Base-by-base conservation (phyloP, 1,140 invertebrate species). In the Heliconius melpomene region DNA sequence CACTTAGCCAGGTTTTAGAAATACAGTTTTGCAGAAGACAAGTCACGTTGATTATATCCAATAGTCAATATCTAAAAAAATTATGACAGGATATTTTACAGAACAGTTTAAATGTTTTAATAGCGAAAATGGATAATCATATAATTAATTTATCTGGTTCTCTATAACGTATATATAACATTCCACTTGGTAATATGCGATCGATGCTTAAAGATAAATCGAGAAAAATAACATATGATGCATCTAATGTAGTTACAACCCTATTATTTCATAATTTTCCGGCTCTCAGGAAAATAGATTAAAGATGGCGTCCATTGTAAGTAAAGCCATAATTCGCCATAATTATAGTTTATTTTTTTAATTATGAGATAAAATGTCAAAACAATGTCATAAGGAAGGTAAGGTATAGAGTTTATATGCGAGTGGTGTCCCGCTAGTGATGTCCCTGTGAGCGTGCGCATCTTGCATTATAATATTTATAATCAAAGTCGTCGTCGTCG, bases 311-410 rank as follows among this genome's bases (percentile, higher is more conserved):
- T 66, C 60, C 2, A 29, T 66, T 66, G 60, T 66, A 66, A 66
- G 29, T 11, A 26, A 29, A n/a, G 26, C 23, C 26, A 66, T 66
- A 66, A 66, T 74, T 74, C 72, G 66, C 40, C 16, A 32, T 32
- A n/a, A 78, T 54, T 66, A 66, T 66, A 66, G 23, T 66, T 23
- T 13, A 29, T 2, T 72, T 18, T 46, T 20, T 75, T 75, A 75
- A 52, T 71, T 20, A 72, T 18, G 29, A 29, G 13, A 75, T 60
- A 50, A 79, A 79, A 75, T 57, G 76, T 74, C 77, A 84, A 79
- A 84, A 84, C 83, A 84, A 84, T 83, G 81, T 84, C 78, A 83
- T 81, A 82, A 84, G 66, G 79, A 86, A 86, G 83, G 83, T 84
- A 72, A 86, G 52, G 32, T 36, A 7, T 36, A 26, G n/a, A 32